Evolutionary conservation across 1,140 invertebrate genomes (phyloP), one percentile per base, ranked within the genome.

Genomic region (Leucophenga varia): DNA sequence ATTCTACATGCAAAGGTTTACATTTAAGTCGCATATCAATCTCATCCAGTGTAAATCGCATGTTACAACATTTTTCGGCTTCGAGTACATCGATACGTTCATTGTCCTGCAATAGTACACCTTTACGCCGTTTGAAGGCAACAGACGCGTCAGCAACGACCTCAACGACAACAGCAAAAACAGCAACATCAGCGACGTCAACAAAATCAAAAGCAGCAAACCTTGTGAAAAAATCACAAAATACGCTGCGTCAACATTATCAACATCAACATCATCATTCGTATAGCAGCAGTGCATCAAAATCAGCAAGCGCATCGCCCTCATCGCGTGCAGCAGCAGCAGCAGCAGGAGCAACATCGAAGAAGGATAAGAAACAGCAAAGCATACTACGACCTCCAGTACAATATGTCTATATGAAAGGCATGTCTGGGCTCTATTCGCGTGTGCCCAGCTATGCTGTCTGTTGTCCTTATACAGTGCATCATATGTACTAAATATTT

Each of bases 11-110:
- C 22, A 50, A 52, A 14, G 59, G 69, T n/a, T 40, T 72, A 9
- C 68, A 72, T 35, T 30, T 72, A 10, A 70, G 63, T 44, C 69
- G 70, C 39, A 61, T 72, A 22, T 73, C 70, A 17, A 73, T 73
- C 22, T 64, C 79, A 2, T 85, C 79, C 0, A 86, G 82, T 2
- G 76, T 88, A 2, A 78, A 81, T 22, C 81, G 81, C 34, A 83
- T 86, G 12, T 82, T 89, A 51, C 83, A 87, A 55, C 84, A 80
- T 45, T 74, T 88, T 5, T 60, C 65, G 28, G 48, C 42, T 22
- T 56, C 55, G 14, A 50, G 50, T 13, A 49, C 87, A 1, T 79
- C 81, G 2, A 76, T 77, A 9, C 78, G 84, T 2, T 83, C 84
- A 4, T 78, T 83, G 45, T 84, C 82, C 28, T 82, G 80, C 68